Conservation (phyloP, 2,888 invertebrate genomes). For the Polymixis lichenea region DNA sequence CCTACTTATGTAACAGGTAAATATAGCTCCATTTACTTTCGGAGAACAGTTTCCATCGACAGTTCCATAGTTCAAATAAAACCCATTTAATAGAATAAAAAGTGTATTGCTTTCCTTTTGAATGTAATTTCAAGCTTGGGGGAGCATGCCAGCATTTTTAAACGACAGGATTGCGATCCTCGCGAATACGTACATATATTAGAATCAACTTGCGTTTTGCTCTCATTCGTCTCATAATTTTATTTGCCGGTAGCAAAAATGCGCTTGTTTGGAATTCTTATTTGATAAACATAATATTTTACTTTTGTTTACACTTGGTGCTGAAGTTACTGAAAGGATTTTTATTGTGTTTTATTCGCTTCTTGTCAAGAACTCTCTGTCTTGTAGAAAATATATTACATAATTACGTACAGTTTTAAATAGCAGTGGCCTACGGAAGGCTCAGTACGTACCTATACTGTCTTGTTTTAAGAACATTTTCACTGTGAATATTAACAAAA, state of each 20-base stretch:
- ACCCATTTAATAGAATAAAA: slow-evolving; percentile 61
- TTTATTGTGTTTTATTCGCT: slow-evolving; percentile 29
- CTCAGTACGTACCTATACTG: not conserved
- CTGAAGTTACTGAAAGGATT: slow-evolving; percentile 37
- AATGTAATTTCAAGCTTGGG: slow-evolving; percentile 79
- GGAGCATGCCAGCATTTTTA: slow-evolving; percentile 80
- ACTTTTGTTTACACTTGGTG: slow-evolving; percentile 53
- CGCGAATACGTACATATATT: slow-evolving; percentile 79
- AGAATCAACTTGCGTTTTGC: slow-evolving; percentile 84
- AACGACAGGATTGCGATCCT: slow-evolving; percentile 75
- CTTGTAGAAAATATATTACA: not conserved
- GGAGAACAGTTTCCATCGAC: slow-evolving; percentile 34
- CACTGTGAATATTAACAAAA: not conserved
- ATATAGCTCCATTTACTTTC: not conserved
- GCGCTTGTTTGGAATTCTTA: slow-evolving; percentile 73
- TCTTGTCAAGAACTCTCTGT: not conserved
- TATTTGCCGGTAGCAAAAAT: slow-evolving; percentile 79
- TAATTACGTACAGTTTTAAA: not conserved
- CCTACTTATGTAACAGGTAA: not conserved
- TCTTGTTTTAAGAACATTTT: not conserved
- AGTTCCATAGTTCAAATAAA: slow-evolving; percentile 57
- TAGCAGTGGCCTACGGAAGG: not conserved
- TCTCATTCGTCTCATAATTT: slow-evolving; percentile 88
- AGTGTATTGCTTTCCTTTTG: slow-evolving; percentile 74
- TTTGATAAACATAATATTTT: slow-evolving; percentile 61